Conservation (phyloP, 2,888 invertebrate species). For the Hetaerina titia region DNA sequence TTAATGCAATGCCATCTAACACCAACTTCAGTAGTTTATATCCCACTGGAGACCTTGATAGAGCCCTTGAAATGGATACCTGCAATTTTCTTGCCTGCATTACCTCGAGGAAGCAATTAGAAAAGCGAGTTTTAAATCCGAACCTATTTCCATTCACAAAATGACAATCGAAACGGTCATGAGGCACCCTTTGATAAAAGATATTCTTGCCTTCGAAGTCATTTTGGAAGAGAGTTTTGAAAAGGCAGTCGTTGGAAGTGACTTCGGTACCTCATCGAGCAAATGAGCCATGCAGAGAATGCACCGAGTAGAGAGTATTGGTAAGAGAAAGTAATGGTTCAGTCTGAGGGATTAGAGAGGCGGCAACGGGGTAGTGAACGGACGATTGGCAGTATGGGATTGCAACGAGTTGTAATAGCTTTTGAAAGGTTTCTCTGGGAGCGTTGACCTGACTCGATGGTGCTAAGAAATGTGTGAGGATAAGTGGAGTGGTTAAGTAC, state of each 20-base stretch:
- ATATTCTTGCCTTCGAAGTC: not conserved
- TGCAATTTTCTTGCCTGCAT: not conserved
- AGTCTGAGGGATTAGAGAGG: not conserved
- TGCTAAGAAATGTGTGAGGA: not conserved
- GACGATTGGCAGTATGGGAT: not conserved
- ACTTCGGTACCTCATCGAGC: slow-evolving; percentile 1
- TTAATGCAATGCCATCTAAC: too few species aligned
- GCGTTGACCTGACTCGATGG: not conserved
- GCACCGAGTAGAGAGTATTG: not conserved
- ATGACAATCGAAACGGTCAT: not conserved
- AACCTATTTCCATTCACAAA: not conserved
- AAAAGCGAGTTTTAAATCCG: not conserved
- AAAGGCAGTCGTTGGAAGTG: not conserved
- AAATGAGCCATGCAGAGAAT: not conserved
- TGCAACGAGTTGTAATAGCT: not conserved
- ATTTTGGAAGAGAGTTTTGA: not conserved
- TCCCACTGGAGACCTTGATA: not conserved
- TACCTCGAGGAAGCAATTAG: not conserved
- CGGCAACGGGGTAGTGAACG: not conserved
- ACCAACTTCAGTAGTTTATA: too few species aligned
- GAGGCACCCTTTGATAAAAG: not conserved
- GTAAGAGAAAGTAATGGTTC: slow-evolving; percentile 3
- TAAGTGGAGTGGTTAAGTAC: not conserved
- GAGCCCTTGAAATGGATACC: not conserved
- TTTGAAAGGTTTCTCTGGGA: slow-evolving; percentile 4